Base-by-base conservation (phyloP, 2,113 vertebrate species). In the Neolamprologus cancellatus region DNA sequence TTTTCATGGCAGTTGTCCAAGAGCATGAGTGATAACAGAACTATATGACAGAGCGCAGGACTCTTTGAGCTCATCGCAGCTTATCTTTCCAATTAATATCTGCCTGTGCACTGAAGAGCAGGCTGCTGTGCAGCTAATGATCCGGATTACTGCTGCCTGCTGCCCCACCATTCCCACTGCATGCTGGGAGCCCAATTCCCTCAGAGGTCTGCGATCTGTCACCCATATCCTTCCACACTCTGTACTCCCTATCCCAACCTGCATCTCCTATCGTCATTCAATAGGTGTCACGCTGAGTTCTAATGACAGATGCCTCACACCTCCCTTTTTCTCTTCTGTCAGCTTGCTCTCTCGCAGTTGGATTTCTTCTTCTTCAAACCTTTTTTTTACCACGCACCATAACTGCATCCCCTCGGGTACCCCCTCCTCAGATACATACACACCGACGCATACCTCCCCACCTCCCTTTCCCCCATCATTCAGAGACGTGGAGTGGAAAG, bases 61-160 rank as follows among this genome's bases (percentile, higher is more conserved):
- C 90, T 95, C 92, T 88, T 89, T 89, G 83, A 94, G 92, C 93
- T 94, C 90, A 93, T 94, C 87, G 90, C 89, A 55, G 90, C 93
- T 96, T 95, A 95, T 96, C 95, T 95, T 93, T 94, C 94, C 94
- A 96, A 96, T 96, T 96, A 96, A 96, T 95, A 95, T 95, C 91
- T 91, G 90, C 93, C 94, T 93, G 86, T 86, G 92, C 86, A 90
- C 93, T 84, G 69, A 90, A 87, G 93, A 94, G 92, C 90, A 28
- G 91, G 89, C 92, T 90, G 90, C 95, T 95, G 92, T 92, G 94
- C 84, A 34, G 87, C 91, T 94, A 96, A 95, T 95, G 95, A 95
- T 94, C 93, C 85, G 85, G 93, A 96, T 95, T 95, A 95, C 91
- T 83, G 91, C 87, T 84, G 86, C 94, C 92, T 86, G 86, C 89